Conservation (phyloP, 2,888 invertebrate genomes). For the Campoletis raptor region DNA sequence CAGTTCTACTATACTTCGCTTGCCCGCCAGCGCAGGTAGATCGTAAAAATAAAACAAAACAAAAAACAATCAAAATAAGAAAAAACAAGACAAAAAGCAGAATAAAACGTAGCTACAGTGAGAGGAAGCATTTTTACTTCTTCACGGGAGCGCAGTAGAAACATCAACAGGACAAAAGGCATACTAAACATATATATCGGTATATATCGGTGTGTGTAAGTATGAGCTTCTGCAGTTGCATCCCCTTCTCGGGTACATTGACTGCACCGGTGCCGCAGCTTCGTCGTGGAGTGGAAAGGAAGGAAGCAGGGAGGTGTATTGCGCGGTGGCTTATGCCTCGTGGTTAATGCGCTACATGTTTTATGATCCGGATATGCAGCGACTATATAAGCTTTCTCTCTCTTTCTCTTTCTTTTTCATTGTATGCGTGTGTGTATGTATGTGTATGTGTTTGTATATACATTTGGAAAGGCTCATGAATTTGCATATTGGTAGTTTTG, state of each 20-base stretch:
- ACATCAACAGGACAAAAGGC: constrained; percentile 22
- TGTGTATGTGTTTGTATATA: neutral
- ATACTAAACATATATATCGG: neutral
- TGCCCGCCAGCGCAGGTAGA: constrained; percentile 51
- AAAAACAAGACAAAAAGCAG: neutral
- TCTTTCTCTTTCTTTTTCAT: constrained; percentile 1
- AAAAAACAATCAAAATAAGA: neutral
- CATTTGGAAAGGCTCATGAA: constrained; percentile 27
- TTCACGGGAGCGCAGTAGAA: constrained; percentile 15
- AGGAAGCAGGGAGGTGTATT: constrained; percentile 58
- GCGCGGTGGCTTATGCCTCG: constrained; percentile 68
- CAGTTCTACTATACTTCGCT: constrained; percentile 67
- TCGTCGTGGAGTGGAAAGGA: neutral
- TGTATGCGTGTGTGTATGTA: neutral
- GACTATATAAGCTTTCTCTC: constrained; percentile 53
- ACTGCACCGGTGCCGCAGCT: constrained; percentile 53
- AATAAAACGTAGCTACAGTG: constrained; percentile 6
- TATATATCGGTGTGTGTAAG: neutral
- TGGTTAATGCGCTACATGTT: constrained; percentile 71
- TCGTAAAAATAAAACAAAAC: constrained; percentile 55
- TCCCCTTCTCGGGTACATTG: constrained; percentile 29
- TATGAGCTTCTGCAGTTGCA: constrained; percentile 38
- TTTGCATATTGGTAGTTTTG: constrained; percentile 65
- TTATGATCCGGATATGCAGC: constrained; percentile 70
- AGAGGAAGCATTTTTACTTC: constrained; percentile 31